Conservation (phyloP, 2,797 vertebrate species). For the Silurus aristotelis region DNA sequence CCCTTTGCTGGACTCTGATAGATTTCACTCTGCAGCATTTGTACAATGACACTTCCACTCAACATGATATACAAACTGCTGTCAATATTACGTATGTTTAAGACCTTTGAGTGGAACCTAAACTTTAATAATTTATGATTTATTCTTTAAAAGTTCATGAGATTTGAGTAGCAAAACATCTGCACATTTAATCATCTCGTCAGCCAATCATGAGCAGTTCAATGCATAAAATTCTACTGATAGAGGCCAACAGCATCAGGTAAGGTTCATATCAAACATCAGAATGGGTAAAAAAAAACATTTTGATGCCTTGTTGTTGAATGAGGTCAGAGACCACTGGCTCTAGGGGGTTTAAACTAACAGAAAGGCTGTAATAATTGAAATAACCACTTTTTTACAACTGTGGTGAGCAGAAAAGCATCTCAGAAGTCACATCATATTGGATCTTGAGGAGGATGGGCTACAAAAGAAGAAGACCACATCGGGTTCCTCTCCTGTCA, state of each 20-base stretch:
- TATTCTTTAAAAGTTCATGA: background rate
- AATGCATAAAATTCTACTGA: background rate
- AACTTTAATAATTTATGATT: background rate
- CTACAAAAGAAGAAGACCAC: background rate
- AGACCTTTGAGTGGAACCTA: background rate
- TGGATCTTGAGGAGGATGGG: background rate
- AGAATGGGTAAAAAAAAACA: background rate
- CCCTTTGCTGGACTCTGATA: background rate
- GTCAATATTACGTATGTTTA: background rate
- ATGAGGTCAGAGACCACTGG: background rate
- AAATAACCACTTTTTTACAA: background rate
- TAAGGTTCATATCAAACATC: background rate
- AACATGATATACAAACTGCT: background rate
- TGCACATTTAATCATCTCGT: background rate
- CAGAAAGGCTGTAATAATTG: background rate
- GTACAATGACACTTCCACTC: background rate
- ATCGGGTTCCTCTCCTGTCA: background rate
- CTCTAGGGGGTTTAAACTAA: background rate
- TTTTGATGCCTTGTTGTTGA: background rate
- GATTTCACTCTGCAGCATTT: background rate
- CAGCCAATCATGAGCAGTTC: background rate
- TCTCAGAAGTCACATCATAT: background rate
- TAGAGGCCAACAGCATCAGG: background rate
- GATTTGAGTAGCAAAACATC: background rate
- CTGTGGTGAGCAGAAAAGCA: background rate